Base-by-base conservation (phyloP, 2,888 invertebrate genomes). In the Stenichneumon culpator region DNA sequence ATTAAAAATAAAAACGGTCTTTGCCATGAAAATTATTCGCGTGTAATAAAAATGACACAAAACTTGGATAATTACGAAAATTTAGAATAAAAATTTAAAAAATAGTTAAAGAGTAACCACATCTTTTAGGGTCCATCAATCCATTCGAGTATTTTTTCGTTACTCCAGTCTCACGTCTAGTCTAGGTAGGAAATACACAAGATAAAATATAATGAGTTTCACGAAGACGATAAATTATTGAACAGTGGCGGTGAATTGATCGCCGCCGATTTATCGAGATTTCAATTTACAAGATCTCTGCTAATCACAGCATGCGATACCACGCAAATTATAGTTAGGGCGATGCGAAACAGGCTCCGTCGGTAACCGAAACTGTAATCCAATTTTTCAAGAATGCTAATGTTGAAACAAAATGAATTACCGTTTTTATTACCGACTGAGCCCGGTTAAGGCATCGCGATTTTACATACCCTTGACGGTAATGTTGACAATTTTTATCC, bases 251-350 rank as follows among this genome's bases (percentile, higher is more conserved):
- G 57, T 82, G 67, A 85, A 81, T 57, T 79, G 70, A 80, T 75
- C 44, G 79, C 60, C 4, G 7, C 28, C 28, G 32, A 25, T 82
- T 60, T 32, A 83, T 85, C 81, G 72, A 69, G 28, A 69, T 78
- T 82, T 50, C 63, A 83, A 84, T 86, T 73, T 16, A 87, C 65
- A 68, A 86, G 80, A 86, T 87, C 82, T 90, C 84, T 84, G 87
- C 86, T 88, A 83, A 67, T 87, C 80, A 86, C 86, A 88, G 87
- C 85, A 87, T 89, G 87, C 89, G 89, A 87, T 86, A 67, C 83
- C 82, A 81, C 85, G 84, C 80, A 83, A 86, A 67, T 75, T 87
- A 52, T 52, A 86, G 70, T 84, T 14, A 73, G 36, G 77, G 57
- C n/a, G 57, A 25, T 44, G 44, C 16, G 16, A 44, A 44, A 14